Conservation (phyloP, 2,797 vertebrate genomes). For the Danio jaintianensis region DNA sequence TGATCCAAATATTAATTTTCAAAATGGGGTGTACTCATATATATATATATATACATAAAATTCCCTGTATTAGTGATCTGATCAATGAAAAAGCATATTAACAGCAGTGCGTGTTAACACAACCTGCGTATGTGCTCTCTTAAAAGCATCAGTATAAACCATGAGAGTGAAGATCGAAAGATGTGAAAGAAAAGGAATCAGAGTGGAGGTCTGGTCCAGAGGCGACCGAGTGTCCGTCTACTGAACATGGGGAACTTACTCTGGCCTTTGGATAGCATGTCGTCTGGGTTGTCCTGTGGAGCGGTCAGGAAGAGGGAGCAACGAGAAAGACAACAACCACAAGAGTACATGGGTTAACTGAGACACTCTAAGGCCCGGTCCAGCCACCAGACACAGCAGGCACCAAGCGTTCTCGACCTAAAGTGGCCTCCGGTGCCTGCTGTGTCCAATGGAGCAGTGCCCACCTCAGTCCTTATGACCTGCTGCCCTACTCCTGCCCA, state of each 20-base stretch:
- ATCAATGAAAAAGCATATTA: neutral
- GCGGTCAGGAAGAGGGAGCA: conserved; percentile 82
- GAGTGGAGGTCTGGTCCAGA: conserved; percentile 54
- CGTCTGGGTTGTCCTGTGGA: conserved; percentile 95
- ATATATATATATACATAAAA: too few relatives aligned
- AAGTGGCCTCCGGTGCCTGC: conserved; percentile 4
- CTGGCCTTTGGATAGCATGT: conserved; percentile 93
- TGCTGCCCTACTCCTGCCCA: conserved; percentile 60
- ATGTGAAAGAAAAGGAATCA: conserved; percentile 5
- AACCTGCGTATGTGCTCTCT: neutral
- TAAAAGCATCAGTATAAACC: conserved; percentile 1
- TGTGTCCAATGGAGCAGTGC: conserved; percentile 35
- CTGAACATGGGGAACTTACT: conserved; percentile 84
- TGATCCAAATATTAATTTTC: too few relatives aligned
- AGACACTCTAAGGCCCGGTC: conserved; percentile 70
- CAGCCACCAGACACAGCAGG: conserved; percentile 35
- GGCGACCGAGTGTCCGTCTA: conserved; percentile 55
- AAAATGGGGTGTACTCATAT: too few relatives aligned
- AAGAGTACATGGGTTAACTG: conserved; percentile 93
- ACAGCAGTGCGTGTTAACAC: neutral
- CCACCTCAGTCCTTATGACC: conserved; percentile 56
- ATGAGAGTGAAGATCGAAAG: conserved; percentile 12
- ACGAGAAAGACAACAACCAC: conserved; percentile 84
- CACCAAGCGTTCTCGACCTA: neutral
- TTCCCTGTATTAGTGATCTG: neutral